Evolutionary conservation across 2,797 vertebrate genomes (phyloP).

Genomic region (Picus viridis): DNA sequence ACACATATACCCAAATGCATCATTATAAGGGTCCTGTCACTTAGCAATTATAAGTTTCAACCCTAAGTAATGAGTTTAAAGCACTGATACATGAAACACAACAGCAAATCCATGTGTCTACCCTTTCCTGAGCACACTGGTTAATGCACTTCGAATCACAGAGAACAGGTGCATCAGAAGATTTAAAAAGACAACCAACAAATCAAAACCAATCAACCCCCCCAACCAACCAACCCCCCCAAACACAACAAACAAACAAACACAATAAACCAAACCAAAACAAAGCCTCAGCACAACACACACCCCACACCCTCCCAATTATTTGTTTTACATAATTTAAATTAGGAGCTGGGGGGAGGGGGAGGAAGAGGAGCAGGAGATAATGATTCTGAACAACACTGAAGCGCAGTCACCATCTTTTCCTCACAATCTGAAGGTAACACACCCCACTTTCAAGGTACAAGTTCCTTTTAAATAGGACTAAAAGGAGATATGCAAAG

Average conservation of each 20-base stretch:
- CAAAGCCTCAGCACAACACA: no score
- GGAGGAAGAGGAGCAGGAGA: neutral
- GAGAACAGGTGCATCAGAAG: neutral
- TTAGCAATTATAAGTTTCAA: neutral
- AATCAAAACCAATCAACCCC: neutral
- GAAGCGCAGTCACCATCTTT: neutral
- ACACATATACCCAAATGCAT: rapidly evolving
- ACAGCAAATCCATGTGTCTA: neutral
- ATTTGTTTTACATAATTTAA: neutral
- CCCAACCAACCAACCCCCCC: neutral
- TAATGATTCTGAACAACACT: neutral
- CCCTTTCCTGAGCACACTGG: neutral
- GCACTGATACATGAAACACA: neutral
- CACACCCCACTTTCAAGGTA: neutral
- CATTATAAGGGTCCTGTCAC: neutral
- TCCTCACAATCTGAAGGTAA: neutral
- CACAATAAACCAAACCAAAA: no score
- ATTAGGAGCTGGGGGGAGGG: neutral
- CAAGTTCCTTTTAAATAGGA: neutral
- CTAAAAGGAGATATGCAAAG: rapidly evolving
- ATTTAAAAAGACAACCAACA: neutral
- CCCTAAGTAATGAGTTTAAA: neutral
- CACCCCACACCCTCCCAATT: neutral
- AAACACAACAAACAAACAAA: neutral
- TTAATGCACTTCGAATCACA: neutral